Percentiles rank a stretch among this genome's conserved stretches.
Evolutionary conservation across 2,888 invertebrate species (phyloP).

Genomic region (Dorcus parallelipipedus): DNA sequence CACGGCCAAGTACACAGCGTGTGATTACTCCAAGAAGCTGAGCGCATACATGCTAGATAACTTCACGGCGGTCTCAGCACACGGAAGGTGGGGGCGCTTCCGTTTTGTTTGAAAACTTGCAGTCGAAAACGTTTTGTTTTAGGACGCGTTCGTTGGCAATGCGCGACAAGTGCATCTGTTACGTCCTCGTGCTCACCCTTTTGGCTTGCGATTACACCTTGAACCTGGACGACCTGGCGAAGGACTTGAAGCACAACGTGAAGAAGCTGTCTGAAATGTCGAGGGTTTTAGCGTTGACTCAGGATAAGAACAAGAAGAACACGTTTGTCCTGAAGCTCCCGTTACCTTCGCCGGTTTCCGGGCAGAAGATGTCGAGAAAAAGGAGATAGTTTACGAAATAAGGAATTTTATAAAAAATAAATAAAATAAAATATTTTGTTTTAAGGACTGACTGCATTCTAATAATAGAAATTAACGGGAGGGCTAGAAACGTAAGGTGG

Average conservation of each 20-base stretch:
- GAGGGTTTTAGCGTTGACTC: conserved; percentile 38
- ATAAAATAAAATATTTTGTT: too few species aligned
- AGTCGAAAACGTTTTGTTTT: background rate
- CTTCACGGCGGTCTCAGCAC: conserved; percentile 30
- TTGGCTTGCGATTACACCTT: conserved; percentile 37
- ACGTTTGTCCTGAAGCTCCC: conserved; percentile 35
- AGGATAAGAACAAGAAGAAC: conserved; percentile 27
- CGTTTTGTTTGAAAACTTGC: background rate
- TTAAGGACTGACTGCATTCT: too few species aligned
- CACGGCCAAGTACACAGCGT: conserved; percentile 33
- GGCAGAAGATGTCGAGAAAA: background rate
- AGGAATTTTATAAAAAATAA: background rate
- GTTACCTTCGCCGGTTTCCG: conserved; percentile 31
- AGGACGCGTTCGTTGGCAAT: conserved; percentile 38
- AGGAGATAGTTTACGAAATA: background rate
- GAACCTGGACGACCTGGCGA: conserved; percentile 35
- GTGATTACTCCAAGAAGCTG: conserved; percentile 36
- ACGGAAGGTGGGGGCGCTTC: conserved; percentile 28
- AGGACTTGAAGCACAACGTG: conserved; percentile 37
- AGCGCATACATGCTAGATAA: conserved; percentile 37
- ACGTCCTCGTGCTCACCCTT: conserved; percentile 40
- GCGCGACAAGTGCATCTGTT: conserved; percentile 43
- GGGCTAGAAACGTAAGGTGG: too few species aligned
- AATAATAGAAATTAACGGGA: too few species aligned
- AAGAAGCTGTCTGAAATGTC: conserved; percentile 42